Evolutionary conservation across 2,797 vertebrate species (phyloP).

Genomic region (Sternarchorhynchus goeldii): DNA sequence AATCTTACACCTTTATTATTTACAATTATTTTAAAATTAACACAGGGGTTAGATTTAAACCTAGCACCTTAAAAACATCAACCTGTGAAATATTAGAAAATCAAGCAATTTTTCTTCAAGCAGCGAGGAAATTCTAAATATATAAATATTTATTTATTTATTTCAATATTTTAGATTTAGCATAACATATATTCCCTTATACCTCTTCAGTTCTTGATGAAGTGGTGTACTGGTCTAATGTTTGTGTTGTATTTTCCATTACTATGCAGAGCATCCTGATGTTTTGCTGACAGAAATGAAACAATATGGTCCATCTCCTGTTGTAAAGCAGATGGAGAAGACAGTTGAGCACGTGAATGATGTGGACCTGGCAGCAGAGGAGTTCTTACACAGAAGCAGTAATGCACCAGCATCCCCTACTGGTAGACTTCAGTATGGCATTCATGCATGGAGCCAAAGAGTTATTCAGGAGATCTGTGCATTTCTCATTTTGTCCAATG

Average conservation of each 20-base stretch:
- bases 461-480: constrained; percentile 80
- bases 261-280: background rate
- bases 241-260: background rate
- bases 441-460: constrained; percentile 76
- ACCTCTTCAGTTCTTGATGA: no score
- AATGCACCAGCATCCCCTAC: constrained; percentile 62
- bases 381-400: constrained; percentile 48
- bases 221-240: background rate
- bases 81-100: no score
- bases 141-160: no score
- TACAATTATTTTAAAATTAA: no score
- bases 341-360: constrained; percentile 22
- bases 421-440: constrained; percentile 63
- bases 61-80: no score
- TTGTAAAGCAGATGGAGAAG: constrained; percentile 29
- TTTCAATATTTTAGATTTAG: no score
- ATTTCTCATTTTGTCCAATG: constrained; percentile 87
- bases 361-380: background rate
- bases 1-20: no score
- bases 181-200: no score
- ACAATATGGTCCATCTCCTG: background rate
- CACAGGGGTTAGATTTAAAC: no score
- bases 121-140: no score
- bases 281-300: background rate
- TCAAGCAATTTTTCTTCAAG: no score